Evolutionary conservation across 1,140 invertebrate genomes (phyloP).

Genomic region (Notospermus geniculatus): DNA sequence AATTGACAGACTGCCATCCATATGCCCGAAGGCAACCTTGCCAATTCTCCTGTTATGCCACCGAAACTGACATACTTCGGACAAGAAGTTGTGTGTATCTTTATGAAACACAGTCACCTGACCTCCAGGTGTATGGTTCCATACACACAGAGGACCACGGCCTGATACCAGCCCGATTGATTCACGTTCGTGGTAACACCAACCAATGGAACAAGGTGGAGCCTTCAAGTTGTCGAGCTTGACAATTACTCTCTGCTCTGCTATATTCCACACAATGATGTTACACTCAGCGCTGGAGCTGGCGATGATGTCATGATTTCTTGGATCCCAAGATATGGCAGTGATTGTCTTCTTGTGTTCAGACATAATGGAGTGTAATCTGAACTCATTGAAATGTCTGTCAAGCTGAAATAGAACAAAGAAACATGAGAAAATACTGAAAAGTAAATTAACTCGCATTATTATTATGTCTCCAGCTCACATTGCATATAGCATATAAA

Average conservation of each 20-base stretch:
- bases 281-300: slow-evolving; percentile 46
- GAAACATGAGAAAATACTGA: too few species aligned
- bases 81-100: slow-evolving; percentile 35
- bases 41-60: slow-evolving; percentile 48
- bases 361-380: slow-evolving; percentile 56
- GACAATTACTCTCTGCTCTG: slow-evolving; percentile 40
- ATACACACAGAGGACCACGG: slow-evolving; percentile 47
- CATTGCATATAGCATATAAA: too few species aligned
- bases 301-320: slow-evolving; percentile 48
- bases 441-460: too few species aligned
- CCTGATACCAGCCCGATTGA: slow-evolving; percentile 42
- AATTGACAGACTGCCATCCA: slow-evolving; percentile 55
- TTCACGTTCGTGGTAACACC: slow-evolving; percentile 40
- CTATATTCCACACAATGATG: slow-evolving; percentile 53
- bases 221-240: slow-evolving; percentile 34
- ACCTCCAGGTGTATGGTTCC: slow-evolving; percentile 34
- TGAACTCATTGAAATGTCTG: slow-evolving; percentile 47
- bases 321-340: slow-evolving; percentile 51
- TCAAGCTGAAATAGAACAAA: slow-evolving; percentile 38
- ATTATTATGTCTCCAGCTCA: too few species aligned
- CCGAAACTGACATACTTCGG: slow-evolving; percentile 39
- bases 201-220: slow-evolving; percentile 39
- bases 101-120: slow-evolving; percentile 27
- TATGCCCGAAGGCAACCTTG: slow-evolving; percentile 54
- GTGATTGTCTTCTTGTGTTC: slow-evolving; percentile 59